These are phyloP conservation scores for Potorous gilbertii DNA, from an alignment of 2,797 vertebrate genomes.

Conservation along the genomic window DNA sequence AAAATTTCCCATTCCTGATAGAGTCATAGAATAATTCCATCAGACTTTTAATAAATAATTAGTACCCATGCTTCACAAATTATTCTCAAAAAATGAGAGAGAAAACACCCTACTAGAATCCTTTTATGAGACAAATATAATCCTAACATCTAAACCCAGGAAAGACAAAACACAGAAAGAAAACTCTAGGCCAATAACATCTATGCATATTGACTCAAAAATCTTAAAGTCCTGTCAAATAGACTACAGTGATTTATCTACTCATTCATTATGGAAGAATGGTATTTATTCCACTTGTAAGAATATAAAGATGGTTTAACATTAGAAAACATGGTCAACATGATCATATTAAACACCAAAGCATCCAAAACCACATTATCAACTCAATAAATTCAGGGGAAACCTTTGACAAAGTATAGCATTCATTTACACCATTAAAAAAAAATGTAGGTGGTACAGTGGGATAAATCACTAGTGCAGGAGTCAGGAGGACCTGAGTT, in stretches of 20 bases:
- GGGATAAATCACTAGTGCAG: too few relatives aligned
- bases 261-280: neutral
- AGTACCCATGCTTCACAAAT: neutral
- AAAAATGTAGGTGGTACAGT: too few relatives aligned
- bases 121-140: neutral
- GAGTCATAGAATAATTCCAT: neutral
- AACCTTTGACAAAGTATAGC: neutral
- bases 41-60: neutral
- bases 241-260: neutral
- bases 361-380: neutral
- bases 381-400: neutral
- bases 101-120: neutral
- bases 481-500: too few relatives aligned
- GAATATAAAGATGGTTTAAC: neutral
- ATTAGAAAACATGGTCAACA: neutral
- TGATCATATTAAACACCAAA: neutral
- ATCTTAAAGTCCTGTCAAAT: neutral
- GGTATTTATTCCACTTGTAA: neutral
- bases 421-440: neutral
- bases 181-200: neutral
- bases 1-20: neutral
- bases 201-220: neutral
- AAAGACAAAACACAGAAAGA: neutral
- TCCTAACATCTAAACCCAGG: neutral
- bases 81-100: neutral